phyloP scores from a whole-genome alignment of 2,797 vertebrate genomes.

The Ctenochaetus hawaiiensis region DNA sequence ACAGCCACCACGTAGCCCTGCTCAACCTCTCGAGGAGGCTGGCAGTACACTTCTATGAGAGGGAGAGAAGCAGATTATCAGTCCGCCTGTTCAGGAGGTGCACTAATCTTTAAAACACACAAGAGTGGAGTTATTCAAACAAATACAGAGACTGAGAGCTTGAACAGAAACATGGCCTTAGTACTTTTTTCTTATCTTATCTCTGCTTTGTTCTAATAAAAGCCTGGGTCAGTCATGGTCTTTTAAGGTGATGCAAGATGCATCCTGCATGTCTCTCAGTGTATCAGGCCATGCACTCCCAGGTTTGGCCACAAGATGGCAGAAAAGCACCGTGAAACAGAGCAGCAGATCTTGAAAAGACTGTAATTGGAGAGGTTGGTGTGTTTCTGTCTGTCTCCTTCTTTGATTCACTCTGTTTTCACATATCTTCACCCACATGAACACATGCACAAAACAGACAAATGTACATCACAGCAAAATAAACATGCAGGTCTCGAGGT shows the following conservation, averaged over 20 bases:
- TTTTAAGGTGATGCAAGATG: not conserved
- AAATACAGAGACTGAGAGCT: not conserved
- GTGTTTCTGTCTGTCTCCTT: slow-evolving; percentile 30
- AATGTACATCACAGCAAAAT: slow-evolving; percentile 8
- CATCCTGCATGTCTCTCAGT: not conserved
- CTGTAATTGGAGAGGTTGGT: not conserved
- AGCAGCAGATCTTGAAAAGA: not conserved
- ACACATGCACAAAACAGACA: slow-evolving; percentile 20
- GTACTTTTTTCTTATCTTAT: not conserved
- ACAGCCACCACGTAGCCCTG: slow-evolving; percentile 88
- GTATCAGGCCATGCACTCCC: slow-evolving; percentile 44
- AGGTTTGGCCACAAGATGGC: slow-evolving; percentile 72
- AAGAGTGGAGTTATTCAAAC: not conserved
- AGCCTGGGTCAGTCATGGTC: not conserved
- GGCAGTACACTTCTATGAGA: slow-evolving; percentile 83
- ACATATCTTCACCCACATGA: slow-evolving; percentile 13
- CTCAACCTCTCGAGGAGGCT: slow-evolving; percentile 82
- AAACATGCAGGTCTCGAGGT: slow-evolving; percentile 32
- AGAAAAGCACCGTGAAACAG: slow-evolving; percentile 61
- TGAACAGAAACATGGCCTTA: not conserved
- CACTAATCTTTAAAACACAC: not conserved
- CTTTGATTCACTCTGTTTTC: slow-evolving; percentile 41
- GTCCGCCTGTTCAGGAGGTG: not conserved
- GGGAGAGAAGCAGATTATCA: not conserved
- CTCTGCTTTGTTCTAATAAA: slow-evolving; percentile 12